Percentiles rank a stretch among this genome's conserved stretches.
Conservation (phyloP, 2,797 vertebrate genomes). For the Leuciscus waleckii region DNA sequence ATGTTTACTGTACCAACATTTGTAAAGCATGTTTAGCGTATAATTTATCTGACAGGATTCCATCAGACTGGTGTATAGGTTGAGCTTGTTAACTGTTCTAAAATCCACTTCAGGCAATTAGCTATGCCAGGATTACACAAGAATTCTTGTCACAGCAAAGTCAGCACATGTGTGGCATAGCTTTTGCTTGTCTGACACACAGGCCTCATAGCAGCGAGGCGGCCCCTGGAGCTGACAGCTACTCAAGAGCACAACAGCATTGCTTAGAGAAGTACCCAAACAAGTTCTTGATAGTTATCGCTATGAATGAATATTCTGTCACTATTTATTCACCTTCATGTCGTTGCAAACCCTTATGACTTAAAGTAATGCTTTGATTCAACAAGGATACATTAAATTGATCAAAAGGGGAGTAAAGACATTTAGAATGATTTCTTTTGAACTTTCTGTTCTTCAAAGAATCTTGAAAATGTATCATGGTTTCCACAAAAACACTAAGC, state of each 20-base stretch:
- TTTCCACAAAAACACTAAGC: not conserved
- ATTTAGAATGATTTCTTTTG: not conserved
- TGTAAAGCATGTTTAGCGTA: slow-evolving; percentile 52
- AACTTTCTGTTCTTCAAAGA: not conserved
- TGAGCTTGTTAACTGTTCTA: slow-evolving; percentile 6
- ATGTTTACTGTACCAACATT: slow-evolving; percentile 49
- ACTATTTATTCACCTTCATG: not conserved
- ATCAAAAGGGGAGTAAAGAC: not conserved
- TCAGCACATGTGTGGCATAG: slow-evolving; percentile 31
- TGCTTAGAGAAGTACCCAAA: not conserved
- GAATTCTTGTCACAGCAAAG: not conserved
- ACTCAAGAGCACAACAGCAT: not conserved
- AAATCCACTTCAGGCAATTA: slow-evolving; percentile 21
- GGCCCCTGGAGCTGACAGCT: not conserved
- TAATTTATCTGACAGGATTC: slow-evolving; percentile 42
- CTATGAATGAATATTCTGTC: not conserved
- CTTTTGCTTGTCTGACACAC: slow-evolving; percentile 36
- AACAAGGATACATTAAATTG: not conserved
- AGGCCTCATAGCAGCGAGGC: not conserved
- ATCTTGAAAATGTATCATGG: not conserved
- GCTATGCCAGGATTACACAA: not conserved
- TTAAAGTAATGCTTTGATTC: not conserved
- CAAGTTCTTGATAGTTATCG: not conserved
- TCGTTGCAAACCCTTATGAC: not conserved
- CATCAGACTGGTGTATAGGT: not conserved